Evolutionary conservation across 1,140 invertebrate species (phyloP).

Genomic region (Dryas iulia): DNA sequence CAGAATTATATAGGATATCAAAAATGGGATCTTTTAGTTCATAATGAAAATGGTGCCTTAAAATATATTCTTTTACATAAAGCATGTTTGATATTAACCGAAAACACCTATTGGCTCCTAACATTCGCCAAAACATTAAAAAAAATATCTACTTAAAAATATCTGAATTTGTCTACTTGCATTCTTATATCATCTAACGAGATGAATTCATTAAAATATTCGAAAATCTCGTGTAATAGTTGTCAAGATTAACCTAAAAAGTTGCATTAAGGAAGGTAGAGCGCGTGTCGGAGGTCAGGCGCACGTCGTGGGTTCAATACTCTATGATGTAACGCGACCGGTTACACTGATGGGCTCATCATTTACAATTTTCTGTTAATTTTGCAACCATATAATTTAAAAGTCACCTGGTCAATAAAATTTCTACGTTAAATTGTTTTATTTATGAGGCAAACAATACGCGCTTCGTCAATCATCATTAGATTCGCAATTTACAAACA

Average conservation of each 20-base stretch:
- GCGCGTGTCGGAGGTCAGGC: constrained; percentile 57
- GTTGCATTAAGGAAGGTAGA: constrained; percentile 45
- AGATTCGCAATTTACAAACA: neutral
- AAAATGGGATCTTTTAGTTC: too few relatives aligned
- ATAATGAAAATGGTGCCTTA: too few relatives aligned
- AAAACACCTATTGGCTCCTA: too few relatives aligned
- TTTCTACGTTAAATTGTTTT: neutral
- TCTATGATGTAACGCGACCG: constrained; percentile 57
- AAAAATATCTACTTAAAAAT: too few relatives aligned
- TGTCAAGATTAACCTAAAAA: constrained; percentile 55
- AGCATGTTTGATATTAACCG: too few relatives aligned
- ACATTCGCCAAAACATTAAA: too few relatives aligned
- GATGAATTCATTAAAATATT: neutral
- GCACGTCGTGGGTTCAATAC: constrained; percentile 49
- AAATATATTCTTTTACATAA: too few relatives aligned
- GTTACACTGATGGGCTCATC: constrained; percentile 35
- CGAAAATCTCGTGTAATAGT: constrained; percentile 29
- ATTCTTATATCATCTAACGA: neutral
- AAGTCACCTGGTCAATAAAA: constrained; percentile 1
- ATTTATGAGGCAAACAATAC: neutral
- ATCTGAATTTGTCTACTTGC: neutral
- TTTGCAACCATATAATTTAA: constrained; percentile 23
- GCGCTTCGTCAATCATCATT: neutral
- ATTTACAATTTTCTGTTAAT: constrained; percentile 32
- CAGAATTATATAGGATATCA: too few relatives aligned